Base-by-base conservation (phyloP, 2,797 vertebrate species). In the Myotis pilosus region DNA sequence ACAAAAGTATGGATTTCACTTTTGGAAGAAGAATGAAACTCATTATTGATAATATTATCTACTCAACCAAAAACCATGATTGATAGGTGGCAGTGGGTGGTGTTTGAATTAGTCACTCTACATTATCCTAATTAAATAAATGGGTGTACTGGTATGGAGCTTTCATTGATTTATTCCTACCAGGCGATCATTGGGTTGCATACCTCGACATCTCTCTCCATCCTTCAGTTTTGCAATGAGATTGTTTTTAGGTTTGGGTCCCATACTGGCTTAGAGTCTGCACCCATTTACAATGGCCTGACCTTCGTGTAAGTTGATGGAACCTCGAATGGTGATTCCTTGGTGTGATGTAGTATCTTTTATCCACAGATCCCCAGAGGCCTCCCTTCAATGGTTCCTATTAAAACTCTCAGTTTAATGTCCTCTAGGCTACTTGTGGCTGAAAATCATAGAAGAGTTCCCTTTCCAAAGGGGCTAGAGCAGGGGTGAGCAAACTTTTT, bases 61-160 rank as follows among this genome's bases (percentile, higher is more conserved):
- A 28, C 76, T 94, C 91, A 87, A 66, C 5, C 49, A 30, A 87
- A 96, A 86, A 30, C 4, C 28, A 33, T 81, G 62, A 85, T 86
- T 91, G 91, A 97, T 83, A 88, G 91, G 94, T 93, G 71, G 20
- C 44, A 25, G 51, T 85, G 81, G 80, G 53, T 36, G 44, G 53
- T 90, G 6, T 90, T 93, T 88, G 44, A 92, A 95, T 95, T 84
- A 92, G 74, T 72, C 90, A 71, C 15, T 96, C 13, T 71, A 71
- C 53, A 87, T 95, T 95, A 91, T 68, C 33, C 94, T 93, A 86
- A 96, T 91, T 93, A 95, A 97, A 78, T 81, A 76, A 89, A 85
- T 83, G 68, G 60, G 4, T 64, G 19, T 80, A 17, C 49, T 85
- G 88, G 74, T 47, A n/a, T 23, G 38, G 87, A 76, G 25, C 41